These are phyloP conservation scores for Pinctada fucata DNA, from an alignment of 2,888 invertebrate genomes.

Conservation along the genomic window DNA sequence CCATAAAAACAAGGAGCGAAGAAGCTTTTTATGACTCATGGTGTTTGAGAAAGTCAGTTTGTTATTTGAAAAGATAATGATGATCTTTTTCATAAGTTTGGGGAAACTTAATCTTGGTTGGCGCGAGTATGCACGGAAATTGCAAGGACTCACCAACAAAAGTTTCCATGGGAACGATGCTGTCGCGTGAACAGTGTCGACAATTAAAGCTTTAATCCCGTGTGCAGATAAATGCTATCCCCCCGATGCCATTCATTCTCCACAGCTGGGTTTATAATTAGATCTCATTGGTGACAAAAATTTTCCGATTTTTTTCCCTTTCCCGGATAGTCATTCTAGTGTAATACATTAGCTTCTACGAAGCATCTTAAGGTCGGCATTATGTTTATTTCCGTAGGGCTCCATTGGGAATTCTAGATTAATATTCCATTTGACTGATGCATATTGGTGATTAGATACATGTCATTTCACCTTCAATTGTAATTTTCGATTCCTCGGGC, in stretches of 20 bases:
- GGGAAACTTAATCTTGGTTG: neutral
- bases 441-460: conserved; percentile 1
- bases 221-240: neutral
- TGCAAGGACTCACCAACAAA: neutral
- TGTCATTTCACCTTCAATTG: neutral
- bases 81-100: neutral
- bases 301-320: neutral
- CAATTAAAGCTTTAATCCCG: neutral
- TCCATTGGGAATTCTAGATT: neutral
- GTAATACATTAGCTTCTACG: neutral
- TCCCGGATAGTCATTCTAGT: neutral
- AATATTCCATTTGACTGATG: conserved; percentile 2
- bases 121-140: neutral
- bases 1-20: too few species aligned
- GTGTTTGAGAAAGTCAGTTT: neutral
- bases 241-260: neutral
- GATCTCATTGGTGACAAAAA: neutral
- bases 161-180: neutral
- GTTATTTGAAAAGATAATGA: neutral
- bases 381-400: neutral
- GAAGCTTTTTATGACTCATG: neutral
- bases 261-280: neutral
- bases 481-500: neutral
- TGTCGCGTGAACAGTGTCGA: neutral
- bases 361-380: neutral